Percentiles rank a stretch among this genome's conserved stretches.
Evolutionary conservation across 2,797 vertebrate species (phyloP).

Genomic region (Onychomys torridus): DNA sequence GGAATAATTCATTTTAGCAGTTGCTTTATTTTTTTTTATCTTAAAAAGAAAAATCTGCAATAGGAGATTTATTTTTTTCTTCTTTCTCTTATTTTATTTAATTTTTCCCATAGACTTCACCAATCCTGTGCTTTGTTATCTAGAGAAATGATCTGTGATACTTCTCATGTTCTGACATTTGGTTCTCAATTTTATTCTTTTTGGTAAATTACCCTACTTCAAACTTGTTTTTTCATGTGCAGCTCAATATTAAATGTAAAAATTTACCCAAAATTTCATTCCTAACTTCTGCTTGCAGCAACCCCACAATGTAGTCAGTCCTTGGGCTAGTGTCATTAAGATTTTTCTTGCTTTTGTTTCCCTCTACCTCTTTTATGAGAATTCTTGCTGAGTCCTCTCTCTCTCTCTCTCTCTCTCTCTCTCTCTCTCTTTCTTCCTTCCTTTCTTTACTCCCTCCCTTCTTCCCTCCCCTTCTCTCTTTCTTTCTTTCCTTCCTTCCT

Average conservation of each 20-base stretch:
- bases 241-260: conserved; percentile 22
- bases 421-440: too few species aligned
- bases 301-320: not conserved
- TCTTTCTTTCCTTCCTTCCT: not conserved
- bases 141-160: too few species aligned
- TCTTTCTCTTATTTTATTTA: not conserved
- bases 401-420: too few species aligned
- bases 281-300: not conserved
- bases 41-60: not conserved
- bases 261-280: not conserved
- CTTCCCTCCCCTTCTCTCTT: too few species aligned
- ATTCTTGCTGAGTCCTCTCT: not conserved
- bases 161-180: not conserved
- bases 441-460: too few species aligned
- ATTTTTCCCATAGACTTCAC: not conserved
- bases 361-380: not conserved
- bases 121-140: too few species aligned
- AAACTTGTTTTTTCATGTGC: not conserved
- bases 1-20: not conserved
- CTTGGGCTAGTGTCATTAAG: not conserved
- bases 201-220: not conserved
- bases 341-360: not conserved
- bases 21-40: not conserved
- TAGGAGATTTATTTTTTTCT: not conserved
- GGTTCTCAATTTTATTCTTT: not conserved